Conservation (phyloP, 92 coral and sea anemone genomes). For the Zoanthus sociatus region DNA sequence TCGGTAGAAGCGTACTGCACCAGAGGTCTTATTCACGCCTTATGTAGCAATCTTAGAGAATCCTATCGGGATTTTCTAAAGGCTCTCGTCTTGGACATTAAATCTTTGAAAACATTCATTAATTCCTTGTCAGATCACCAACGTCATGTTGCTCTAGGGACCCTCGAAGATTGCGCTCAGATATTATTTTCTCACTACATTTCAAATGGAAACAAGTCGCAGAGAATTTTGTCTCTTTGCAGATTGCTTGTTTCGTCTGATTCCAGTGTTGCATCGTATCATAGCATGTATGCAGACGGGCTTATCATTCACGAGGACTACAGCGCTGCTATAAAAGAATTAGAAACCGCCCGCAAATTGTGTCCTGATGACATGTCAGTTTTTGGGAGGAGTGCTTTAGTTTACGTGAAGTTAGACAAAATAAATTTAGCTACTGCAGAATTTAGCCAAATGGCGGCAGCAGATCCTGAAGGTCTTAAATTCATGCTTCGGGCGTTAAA, state of each 20-base stretch:
- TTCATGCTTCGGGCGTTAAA: slow-evolving; percentile 77
- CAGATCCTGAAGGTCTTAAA: slow-evolving; percentile 70
- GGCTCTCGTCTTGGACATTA: slow-evolving; percentile 68
- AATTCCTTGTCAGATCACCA: slow-evolving; percentile 64
- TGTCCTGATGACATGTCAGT: slow-evolving; percentile 77
- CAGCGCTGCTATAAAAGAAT: slow-evolving; percentile 76
- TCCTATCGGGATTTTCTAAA: slow-evolving; percentile 72
- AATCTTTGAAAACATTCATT: slow-evolving; percentile 67
- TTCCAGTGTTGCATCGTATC: slow-evolving; percentile 66
- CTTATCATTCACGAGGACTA: slow-evolving; percentile 79
- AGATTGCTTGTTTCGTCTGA: slow-evolving; percentile 75
- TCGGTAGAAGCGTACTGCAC: slow-evolving; percentile 65
- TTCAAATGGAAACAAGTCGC: slow-evolving; percentile 70
- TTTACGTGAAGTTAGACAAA: slow-evolving; percentile 77
- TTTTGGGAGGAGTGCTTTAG: slow-evolving; percentile 82
- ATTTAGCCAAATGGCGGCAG: slow-evolving; percentile 73
- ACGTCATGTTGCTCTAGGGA: slow-evolving; percentile 62
- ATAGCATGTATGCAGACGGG: slow-evolving; percentile 87
- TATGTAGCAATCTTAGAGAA: slow-evolving; percentile 46
- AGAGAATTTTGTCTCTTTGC: slow-evolving; percentile 75
- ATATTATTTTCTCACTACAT: slow-evolving; percentile 75
- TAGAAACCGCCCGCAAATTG: slow-evolving; percentile 73
- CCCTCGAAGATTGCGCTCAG: slow-evolving; percentile 84
- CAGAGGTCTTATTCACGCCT: slow-evolving; percentile 61
- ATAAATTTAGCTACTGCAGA: slow-evolving; percentile 64